Percentiles rank a stretch among this genome's conserved stretches.
phyloP scores from a whole-genome alignment of 2,113 vertebrate genomes.

The Sylvilagus bachmani region DNA sequence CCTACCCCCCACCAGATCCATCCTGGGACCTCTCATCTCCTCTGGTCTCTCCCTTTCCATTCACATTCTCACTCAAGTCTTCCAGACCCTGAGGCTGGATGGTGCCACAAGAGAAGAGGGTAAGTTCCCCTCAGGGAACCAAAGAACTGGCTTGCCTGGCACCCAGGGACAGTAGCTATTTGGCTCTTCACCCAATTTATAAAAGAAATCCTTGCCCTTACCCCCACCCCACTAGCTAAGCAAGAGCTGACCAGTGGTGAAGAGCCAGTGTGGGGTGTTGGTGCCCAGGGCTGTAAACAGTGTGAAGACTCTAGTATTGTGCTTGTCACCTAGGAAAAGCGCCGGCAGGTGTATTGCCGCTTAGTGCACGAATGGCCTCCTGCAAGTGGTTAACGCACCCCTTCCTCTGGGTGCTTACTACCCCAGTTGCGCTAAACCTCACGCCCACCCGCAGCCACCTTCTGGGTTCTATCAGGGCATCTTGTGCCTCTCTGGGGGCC shows the following conservation, averaged over 20 bases:
- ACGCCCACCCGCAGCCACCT: conserved; percentile 59
- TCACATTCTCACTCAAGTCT: conserved; percentile 79
- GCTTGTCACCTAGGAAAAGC: conserved; percentile 89
- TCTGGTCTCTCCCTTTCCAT: conserved; percentile 60
- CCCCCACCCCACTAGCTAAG: conserved; percentile 68
- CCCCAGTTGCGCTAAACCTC: conserved; percentile 67
- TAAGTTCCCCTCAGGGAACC: conserved; percentile 61
- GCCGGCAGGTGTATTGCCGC: conserved; percentile 76
- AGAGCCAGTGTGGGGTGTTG: conserved; percentile 81
- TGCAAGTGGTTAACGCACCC: conserved; percentile 32
- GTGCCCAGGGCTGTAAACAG: conserved; percentile 90
- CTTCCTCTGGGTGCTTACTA: conserved; percentile 41
- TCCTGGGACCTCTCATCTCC: not conserved
- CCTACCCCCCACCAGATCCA: conserved; percentile 46
- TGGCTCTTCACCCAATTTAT: conserved; percentile 86
- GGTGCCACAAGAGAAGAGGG: conserved; percentile 67
- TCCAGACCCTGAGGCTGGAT: conserved; percentile 81
- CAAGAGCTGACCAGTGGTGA: conserved; percentile 76
- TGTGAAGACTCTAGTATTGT: conserved; percentile 89
- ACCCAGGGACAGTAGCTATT: conserved; percentile 83
- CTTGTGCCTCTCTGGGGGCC: not conserved
- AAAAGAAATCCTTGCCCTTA: conserved; percentile 40
- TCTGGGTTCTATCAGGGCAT: conserved; percentile 37
- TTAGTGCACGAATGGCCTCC: conserved; percentile 78
- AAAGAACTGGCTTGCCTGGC: conserved; percentile 79